Percentiles rank a stretch among this genome's conserved stretches.
Evolutionary conservation across 2,888 invertebrate genomes (phyloP).

Genomic region (Lymantria dispar): DNA sequence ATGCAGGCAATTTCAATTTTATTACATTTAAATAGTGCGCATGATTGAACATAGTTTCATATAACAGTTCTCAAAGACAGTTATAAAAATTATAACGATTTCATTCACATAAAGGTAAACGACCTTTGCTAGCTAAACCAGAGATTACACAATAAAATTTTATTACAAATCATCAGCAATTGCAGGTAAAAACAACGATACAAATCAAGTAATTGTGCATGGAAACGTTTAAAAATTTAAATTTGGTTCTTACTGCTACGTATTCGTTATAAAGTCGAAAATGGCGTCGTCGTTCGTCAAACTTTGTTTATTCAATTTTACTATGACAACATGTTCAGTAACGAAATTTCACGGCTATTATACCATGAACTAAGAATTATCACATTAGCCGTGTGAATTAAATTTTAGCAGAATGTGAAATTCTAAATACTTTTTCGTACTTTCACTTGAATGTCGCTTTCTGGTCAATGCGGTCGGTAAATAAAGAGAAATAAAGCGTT

Average conservation of each 20-base stretch:
- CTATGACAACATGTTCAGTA: slow-evolving; percentile 54
- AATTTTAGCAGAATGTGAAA: slow-evolving; percentile 53
- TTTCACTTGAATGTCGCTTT: slow-evolving; percentile 66
- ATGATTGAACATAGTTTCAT: slow-evolving; percentile 4
- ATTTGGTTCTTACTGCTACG: not conserved
- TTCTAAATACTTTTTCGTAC: slow-evolving; percentile 35
- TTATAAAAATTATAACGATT: slow-evolving; percentile 15
- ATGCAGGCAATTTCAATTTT: not conserved
- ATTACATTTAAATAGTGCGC: slow-evolving; percentile 1
- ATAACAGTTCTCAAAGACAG: slow-evolving; percentile 15
- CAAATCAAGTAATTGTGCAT: slow-evolving; percentile 43
- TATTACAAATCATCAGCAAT: slow-evolving; percentile 25
- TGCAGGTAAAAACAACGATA: slow-evolving; percentile 32
- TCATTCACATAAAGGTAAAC: slow-evolving; percentile 19
- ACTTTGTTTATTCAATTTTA: slow-evolving; percentile 32
- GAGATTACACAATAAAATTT: slow-evolving; percentile 25
- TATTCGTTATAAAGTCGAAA: slow-evolving; percentile 13
- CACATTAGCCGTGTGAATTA: slow-evolving; percentile 64
- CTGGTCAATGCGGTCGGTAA: slow-evolving; percentile 45
- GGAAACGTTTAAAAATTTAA: slow-evolving; percentile 10
- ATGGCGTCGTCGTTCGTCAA: slow-evolving; percentile 12
- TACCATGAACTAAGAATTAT: slow-evolving; percentile 51
- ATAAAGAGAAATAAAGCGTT: slow-evolving; percentile 28
- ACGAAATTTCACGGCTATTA: slow-evolving; percentile 56
- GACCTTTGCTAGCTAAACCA: slow-evolving; percentile 17